Percentiles rank a stretch among this genome's conserved stretches.
Evolutionary conservation across 2,797 vertebrate genomes (phyloP).

Genomic region (Xenopus petersii): DNA sequence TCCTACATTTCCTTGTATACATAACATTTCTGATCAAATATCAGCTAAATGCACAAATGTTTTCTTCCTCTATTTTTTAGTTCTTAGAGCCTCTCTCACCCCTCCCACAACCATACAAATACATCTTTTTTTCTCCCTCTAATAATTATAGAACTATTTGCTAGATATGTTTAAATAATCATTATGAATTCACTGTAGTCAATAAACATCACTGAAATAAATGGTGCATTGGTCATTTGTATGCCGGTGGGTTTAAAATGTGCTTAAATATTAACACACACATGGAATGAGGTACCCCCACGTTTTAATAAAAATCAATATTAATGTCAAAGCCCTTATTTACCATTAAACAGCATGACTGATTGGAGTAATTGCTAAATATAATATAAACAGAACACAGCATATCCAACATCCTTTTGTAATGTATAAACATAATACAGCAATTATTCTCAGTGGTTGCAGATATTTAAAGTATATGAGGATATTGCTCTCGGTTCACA

Average conservation of each 20-base stretch:
- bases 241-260: neutral
- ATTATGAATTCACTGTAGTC: too few relatives aligned
- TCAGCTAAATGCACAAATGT: too few relatives aligned
- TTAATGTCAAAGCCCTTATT: neutral
- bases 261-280: neutral
- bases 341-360: neutral
- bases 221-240: too few relatives aligned
- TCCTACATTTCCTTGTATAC: too few relatives aligned
- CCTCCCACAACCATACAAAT: too few relatives aligned
- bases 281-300: neutral
- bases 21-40: too few relatives aligned
- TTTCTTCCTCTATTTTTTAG: too few relatives aligned
- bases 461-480: constrained; percentile 1
- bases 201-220: too few relatives aligned
- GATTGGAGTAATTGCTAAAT: neutral
- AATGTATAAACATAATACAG: neutral
- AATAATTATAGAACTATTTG: too few relatives aligned
- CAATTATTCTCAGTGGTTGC: constrained; percentile 13
- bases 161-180: too few relatives aligned
- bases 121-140: too few relatives aligned
- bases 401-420: neutral
- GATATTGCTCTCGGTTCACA: constrained; percentile 10
- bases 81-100: too few relatives aligned
- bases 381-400: neutral
- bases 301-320: neutral